A percentile compares a stretch with the other conserved stretches of the same genome.
Conservation (phyloP, 2,888 invertebrate species). For the Norana najaformis region DNA sequence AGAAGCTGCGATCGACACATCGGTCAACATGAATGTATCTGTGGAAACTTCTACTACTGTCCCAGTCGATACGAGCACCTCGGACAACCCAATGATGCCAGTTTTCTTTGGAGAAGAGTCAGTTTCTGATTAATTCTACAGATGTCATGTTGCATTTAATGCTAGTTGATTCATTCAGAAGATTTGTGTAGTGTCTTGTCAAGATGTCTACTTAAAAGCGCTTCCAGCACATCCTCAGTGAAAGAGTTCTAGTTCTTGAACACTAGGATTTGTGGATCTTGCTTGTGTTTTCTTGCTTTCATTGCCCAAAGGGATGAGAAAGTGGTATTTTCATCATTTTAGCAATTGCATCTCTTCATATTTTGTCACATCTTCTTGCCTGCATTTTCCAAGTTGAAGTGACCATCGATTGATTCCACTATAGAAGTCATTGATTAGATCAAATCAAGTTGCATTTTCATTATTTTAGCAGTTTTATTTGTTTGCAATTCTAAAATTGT, state of each 20-base stretch:
- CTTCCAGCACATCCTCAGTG: too few species aligned
- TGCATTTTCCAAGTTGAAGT: too few species aligned
- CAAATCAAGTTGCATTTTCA: not conserved
- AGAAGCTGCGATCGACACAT: not conserved
- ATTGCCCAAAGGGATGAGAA: too few species aligned
- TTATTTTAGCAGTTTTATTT: not conserved
- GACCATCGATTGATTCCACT: not conserved
- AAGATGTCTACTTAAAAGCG: too few species aligned
- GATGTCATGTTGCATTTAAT: too few species aligned
- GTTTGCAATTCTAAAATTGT: too few species aligned
- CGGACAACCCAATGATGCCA: not conserved
- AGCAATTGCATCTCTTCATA: not conserved
- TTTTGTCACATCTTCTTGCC: not conserved
- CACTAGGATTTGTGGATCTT: too few species aligned
- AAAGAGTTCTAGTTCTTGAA: too few species aligned
- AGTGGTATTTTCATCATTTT: too few species aligned
- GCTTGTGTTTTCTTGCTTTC: too few species aligned
- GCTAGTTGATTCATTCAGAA: too few species aligned
- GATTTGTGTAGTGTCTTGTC: too few species aligned
- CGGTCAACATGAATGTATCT: not conserved
- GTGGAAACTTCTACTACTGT: not conserved
- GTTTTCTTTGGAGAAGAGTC: constrained; percentile 3
- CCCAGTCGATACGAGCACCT: not conserved
- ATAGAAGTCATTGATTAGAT: not conserved
- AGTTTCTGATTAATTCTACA: constrained; percentile 15